phyloP scores from a whole-genome alignment of 2,888 invertebrate genomes.

The Pterostichus niger region DNA sequence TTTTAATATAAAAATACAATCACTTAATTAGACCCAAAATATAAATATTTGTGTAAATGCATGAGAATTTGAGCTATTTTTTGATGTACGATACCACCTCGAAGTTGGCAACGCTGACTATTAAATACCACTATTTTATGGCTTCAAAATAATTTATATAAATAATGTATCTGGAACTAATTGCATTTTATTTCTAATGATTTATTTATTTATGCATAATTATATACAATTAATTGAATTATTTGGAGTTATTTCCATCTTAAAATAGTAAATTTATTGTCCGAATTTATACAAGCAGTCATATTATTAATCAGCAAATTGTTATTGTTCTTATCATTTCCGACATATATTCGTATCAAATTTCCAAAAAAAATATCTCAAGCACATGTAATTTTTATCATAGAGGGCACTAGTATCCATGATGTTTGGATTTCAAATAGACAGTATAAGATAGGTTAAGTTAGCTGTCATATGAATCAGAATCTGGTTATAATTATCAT shows the following conservation, averaged over 20 bases:
- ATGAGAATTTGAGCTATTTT: not conserved
- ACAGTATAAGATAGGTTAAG: not conserved
- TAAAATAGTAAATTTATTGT: not conserved
- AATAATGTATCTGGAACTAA: not conserved
- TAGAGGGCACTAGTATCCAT: not conserved
- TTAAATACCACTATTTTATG: not conserved
- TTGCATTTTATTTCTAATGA: slow-evolving; percentile 1
- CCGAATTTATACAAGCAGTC: too few species aligned
- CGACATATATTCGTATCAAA: not conserved
- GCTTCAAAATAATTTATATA: not conserved
- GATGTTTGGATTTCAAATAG: not conserved
- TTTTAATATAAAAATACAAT: not conserved
- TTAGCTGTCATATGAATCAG: slow-evolving; percentile 4
- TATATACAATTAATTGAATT: not conserved
- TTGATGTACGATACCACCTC: not conserved
- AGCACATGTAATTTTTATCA: not conserved
- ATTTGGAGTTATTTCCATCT: not conserved
- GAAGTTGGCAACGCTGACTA: not conserved
- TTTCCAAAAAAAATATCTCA: not conserved
- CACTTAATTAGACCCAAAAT: not conserved
- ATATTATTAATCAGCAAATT: not conserved
- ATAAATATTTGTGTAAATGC: slow-evolving; percentile 1
- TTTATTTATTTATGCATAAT: slow-evolving; percentile 2
- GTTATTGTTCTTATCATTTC: slow-evolving; percentile 4
- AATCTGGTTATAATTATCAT: not conserved